A percentile compares a stretch with the other conserved stretches of the same genome.
Conservation (phyloP, 1,140 invertebrate species). For the Trachelipus rathkii region DNA sequence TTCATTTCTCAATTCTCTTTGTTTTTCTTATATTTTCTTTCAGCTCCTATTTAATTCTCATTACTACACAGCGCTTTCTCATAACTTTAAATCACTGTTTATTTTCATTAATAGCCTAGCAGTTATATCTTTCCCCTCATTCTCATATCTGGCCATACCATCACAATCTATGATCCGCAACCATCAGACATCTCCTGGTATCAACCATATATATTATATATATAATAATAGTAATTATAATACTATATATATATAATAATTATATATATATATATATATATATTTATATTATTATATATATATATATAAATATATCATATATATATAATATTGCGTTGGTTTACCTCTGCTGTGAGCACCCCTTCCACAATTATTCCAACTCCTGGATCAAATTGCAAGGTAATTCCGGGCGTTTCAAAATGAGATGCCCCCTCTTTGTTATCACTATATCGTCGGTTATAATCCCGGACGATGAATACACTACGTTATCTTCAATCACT, state of each 20-base stretch:
- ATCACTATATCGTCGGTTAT: background rate
- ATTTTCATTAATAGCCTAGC: background rate
- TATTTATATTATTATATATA: too few relatives aligned
- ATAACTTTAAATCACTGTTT: background rate
- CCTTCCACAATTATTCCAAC: slow-evolving; percentile 86
- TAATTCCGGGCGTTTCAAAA: slow-evolving; percentile 68
- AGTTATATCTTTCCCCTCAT: background rate
- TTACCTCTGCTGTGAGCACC: slow-evolving; percentile 77
- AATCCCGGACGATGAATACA: background rate
- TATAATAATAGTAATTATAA: too few relatives aligned
- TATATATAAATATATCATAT: too few relatives aligned
- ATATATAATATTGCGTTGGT: too few relatives aligned
- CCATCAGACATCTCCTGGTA: too few relatives aligned
- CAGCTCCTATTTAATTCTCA: too few relatives aligned
- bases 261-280: too few relatives aligned
- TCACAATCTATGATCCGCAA: background rate
- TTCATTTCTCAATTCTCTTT: too few relatives aligned
- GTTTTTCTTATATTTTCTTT: too few relatives aligned
- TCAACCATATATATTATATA: too few relatives aligned
- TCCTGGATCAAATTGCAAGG: slow-evolving; percentile 77
- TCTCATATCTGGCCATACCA: background rate
- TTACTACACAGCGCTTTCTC: too few relatives aligned
- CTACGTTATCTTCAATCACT: background rate
- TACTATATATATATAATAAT: too few relatives aligned
- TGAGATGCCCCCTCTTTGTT: background rate